Evolutionary conservation across 2,888 invertebrate species (phyloP).

Genomic region (Loripinus fragilis): DNA sequence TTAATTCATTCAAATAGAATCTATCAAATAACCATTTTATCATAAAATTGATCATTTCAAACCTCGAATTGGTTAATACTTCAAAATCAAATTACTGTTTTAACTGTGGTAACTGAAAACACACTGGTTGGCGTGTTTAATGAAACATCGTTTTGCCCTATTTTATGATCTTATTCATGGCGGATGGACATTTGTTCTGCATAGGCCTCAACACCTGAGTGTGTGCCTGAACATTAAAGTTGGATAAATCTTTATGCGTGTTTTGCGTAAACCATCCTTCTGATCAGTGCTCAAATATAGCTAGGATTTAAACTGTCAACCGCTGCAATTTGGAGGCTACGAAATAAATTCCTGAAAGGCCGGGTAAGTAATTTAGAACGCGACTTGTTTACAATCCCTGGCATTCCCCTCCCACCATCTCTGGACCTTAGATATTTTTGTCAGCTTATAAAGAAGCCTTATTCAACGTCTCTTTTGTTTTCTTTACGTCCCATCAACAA

Average conservation of each 20-base stretch:
- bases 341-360: constrained; percentile 81
- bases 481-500: too few species aligned
- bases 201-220: constrained; percentile 10
- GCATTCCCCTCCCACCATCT: background rate
- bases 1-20: too few species aligned
- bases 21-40: too few species aligned
- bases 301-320: constrained; percentile 46
- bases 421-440: too few species aligned
- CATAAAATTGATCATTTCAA: too few species aligned
- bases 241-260: background rate
- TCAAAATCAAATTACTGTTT: too few species aligned
- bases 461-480: too few species aligned
- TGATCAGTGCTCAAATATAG: background rate
- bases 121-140: too few species aligned
- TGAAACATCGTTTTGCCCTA: constrained; percentile 26
- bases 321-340: constrained; percentile 81
- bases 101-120: too few species aligned
- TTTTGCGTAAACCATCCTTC: background rate
- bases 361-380: constrained; percentile 72
- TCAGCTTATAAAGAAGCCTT: too few species aligned
- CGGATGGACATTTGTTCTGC: constrained; percentile 35
- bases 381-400: background rate
- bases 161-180: constrained; percentile 54
- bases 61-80: too few species aligned
- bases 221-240: background rate